Base-by-base conservation (phyloP, 2,113 vertebrate species). In the Brachyhypopomus occidentalis region DNA sequence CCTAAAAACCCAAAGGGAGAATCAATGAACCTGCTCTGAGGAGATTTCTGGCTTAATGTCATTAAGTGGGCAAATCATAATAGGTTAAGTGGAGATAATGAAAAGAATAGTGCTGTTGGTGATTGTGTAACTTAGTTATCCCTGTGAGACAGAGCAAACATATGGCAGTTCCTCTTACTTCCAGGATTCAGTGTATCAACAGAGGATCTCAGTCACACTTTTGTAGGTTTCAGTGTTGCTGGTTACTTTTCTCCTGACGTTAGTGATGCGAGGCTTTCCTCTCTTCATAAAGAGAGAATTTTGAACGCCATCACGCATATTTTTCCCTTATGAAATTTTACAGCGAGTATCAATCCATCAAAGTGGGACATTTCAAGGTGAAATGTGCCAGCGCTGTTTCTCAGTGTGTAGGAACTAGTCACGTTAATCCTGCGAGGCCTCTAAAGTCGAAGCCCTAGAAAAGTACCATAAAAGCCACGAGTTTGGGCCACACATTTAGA, bases 401-500 rank as follows among this genome's bases (percentile, higher is more conserved):
- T 41, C 25, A 60, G 62, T 71, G 75, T 64, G 76, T 64, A 4
- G 56, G 60, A 63, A 41, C 67, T 63, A 48, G 70, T 75, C 38
- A 22, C 27, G 72, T 71, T 77, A 81, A 83, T 81, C 66, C 38
- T 72, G 38, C 66, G 38, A 55, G 55, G 55, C n/a, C 48, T 56
- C 45, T 75, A 74, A 84, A 73, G 59, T 64, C 41, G 22, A 41
- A 34, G 77, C 73, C 77, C 82, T 52, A 70, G 30, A 77, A 76
- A 82, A 70, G 52, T 77, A 60, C 78, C 72, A 82, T 86, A 86
- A 72, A 69, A 67, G 63, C 45, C 5, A 78, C 34, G 12, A 78
- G 64, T 87, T 75, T 62, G 80, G 81, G 72, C 56, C 48, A 71
- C 66, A 77, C 12, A 58, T 79, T 80, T 73, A 84, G 77, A 82